Evolutionary conservation across 1,140 invertebrate species (phyloP), one percentile per base, ranked within the genome.

Genomic region (Chironomus tepperi): DNA sequence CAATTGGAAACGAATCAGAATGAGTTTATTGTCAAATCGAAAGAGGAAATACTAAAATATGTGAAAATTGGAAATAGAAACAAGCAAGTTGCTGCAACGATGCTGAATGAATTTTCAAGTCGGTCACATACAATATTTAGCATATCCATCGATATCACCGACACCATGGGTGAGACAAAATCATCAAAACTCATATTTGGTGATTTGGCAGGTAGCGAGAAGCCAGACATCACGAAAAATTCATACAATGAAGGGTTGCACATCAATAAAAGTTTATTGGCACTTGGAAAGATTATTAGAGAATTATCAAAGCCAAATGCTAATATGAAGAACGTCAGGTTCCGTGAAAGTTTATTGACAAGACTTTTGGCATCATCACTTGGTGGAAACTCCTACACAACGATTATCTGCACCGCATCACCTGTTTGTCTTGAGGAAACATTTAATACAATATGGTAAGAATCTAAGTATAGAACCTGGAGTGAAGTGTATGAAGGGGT

Each of bases 81-180:
- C 47, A 57, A 57, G 12, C 47, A 57, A 5, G 15, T 57, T 57
- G 47, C 47, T 12, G 5, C 47, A 57, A 57, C 47, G n/a, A n/a
- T n/a, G n/a, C 47, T n/a, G n/a, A 57, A 57, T 57, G 47, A 57
- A n/a, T n/a, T 15, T n/a, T 57, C 47, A 57, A 57, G 47, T 57
- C 47, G 47, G 12, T 57, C 47, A 10, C 47, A 57, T 15, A 57
- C 47, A 15, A 57, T 57, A 5, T n/a, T 57, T n/a, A 15, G 47
- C n/a, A 12, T 57, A 1, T n/a, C 12, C 3, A 57, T 57, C n/a
- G 47, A 57, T 5, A 15, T 12, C 1, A 57, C 47, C 12, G n/a
- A 57, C 15, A 0, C 47, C 15, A n/a, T 15, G 3, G 47, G 12
- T 57, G 47, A 57, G n/a, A 57, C n/a, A 15, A 57, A 57, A 57